These are phyloP conservation scores for Alfaro cultratus DNA, from an alignment of 2,797 vertebrate species.

Conservation along the genomic window DNA sequence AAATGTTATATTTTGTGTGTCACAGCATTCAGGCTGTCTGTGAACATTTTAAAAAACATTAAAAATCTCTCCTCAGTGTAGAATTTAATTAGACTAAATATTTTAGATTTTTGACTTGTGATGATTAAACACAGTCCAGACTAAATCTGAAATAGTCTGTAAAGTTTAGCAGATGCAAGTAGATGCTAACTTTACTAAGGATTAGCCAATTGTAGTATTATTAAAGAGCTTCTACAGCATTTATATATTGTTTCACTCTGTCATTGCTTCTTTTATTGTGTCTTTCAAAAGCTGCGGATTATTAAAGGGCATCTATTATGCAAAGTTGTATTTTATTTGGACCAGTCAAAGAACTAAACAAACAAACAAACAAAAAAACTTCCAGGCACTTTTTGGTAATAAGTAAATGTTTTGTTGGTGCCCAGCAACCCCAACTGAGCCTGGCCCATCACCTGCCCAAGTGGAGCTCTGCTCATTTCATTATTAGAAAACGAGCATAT, in stretches of 20 bases:
- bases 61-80: background rate
- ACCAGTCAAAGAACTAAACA: too few relatives aligned
- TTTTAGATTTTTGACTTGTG: background rate
- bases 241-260: background rate
- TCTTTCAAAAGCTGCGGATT: background rate
- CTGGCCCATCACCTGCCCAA: too few relatives aligned
- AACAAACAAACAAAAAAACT: too few relatives aligned
- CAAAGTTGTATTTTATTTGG: too few relatives aligned
- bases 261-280: background rate
- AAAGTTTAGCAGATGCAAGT: background rate
- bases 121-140: background rate
- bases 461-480: too few relatives aligned
- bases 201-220: background rate
- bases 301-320: background rate
- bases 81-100: background rate
- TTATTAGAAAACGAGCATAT: too few relatives aligned
- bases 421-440: too few relatives aligned
- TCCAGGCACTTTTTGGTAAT: too few relatives aligned
- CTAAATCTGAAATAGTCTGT: background rate
- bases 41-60: background rate
- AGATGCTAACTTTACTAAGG: background rate
- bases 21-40: background rate
- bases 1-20: background rate
- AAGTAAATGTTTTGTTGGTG: too few relatives aligned
- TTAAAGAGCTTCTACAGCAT: background rate